Conservation (phyloP, 2,888 invertebrate species). For the Cerastoderma edule region DNA sequence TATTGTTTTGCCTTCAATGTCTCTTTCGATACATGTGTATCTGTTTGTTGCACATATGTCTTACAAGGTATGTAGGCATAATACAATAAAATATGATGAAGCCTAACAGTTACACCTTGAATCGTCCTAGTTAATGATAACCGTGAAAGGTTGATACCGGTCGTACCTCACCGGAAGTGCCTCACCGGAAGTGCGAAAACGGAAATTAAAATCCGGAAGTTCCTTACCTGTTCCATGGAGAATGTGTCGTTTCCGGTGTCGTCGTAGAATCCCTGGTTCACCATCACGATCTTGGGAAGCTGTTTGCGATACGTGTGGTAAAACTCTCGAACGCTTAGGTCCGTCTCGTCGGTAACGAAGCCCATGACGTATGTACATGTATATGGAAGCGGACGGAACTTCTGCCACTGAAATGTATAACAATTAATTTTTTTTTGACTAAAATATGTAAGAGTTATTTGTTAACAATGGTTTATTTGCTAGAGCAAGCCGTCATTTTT, state of each 20-base stretch:
- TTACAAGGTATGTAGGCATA: too few relatives aligned
- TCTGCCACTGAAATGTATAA: background rate
- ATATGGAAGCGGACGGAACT: background rate
- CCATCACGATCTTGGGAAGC: conserved; percentile 51
- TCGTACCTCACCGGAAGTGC: too few relatives aligned
- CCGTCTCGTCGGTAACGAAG: conserved; percentile 22
- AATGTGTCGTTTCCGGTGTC: conserved; percentile 36
- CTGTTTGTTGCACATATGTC: too few relatives aligned
- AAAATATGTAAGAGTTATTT: background rate
- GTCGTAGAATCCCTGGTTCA: conserved; percentile 45
- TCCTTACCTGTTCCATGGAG: conserved; percentile 9
- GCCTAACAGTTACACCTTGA: too few relatives aligned
- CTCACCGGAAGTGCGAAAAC: too few relatives aligned
- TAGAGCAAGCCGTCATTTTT: background rate
- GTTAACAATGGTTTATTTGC: background rate
- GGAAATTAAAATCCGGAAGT: too few relatives aligned
- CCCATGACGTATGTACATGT: conserved; percentile 13
- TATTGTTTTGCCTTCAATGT: too few relatives aligned
- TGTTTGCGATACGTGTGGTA: conserved; percentile 33
- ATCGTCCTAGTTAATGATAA: too few relatives aligned
- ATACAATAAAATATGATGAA: too few relatives aligned
- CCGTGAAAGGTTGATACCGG: too few relatives aligned
- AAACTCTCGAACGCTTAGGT: conserved; percentile 47
- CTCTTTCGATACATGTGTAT: too few relatives aligned
- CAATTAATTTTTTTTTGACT: background rate